Base-by-base conservation (phyloP, 2,113 vertebrate genomes). In the Platysternon megacephalum region DNA sequence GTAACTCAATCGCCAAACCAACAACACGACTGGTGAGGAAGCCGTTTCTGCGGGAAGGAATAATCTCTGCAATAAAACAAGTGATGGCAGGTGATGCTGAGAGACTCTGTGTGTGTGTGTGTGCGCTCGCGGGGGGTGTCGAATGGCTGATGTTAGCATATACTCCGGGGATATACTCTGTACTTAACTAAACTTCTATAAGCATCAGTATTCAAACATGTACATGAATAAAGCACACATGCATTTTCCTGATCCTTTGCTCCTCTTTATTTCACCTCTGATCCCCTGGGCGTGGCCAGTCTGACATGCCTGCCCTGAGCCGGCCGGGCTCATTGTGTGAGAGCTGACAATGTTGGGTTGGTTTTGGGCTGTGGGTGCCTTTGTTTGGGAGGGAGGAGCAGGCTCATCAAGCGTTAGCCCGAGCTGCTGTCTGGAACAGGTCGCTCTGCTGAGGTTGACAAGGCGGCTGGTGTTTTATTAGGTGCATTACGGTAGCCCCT, bases 141-240 rank as follows among this genome's bases (percentile, higher is more conserved):
- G 81, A 89, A 4, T 1, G 80, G 35, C 6, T 65, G 89, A 0
- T n/a, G 29, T 24, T 86, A 84, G 92, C 87, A 79, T 58, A 0
- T 2, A 0, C 91, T 44, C 2, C 86, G 4, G 87, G 94, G 93
- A 49, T 87, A 21, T 68, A 6, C 72, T 79, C 65, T 96, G 96
- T 97, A 76, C 93, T 94, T 95, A 28, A 84, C 95, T 78, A 78
- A 78, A 46, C 95, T 92, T 96, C 97, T 97, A 96, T 97, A 95
- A 94, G 56, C 94, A 93, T 91, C 95, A 51, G 17, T 97, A 94
- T 81, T 78, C 89, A 56, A 83, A 91, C 94, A 96, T 95, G 97
- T 96, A 97, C 97, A 96, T 94, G 80, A 97, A 98, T 98, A 98
- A 98, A 98, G 96, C 96, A 97, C 97, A 97, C 95, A 84, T 26